Evolutionary conservation across 2,797 vertebrate species (phyloP), one percentile per base, ranked within the genome.

Genomic region (Serranus cabrilla): DNA sequence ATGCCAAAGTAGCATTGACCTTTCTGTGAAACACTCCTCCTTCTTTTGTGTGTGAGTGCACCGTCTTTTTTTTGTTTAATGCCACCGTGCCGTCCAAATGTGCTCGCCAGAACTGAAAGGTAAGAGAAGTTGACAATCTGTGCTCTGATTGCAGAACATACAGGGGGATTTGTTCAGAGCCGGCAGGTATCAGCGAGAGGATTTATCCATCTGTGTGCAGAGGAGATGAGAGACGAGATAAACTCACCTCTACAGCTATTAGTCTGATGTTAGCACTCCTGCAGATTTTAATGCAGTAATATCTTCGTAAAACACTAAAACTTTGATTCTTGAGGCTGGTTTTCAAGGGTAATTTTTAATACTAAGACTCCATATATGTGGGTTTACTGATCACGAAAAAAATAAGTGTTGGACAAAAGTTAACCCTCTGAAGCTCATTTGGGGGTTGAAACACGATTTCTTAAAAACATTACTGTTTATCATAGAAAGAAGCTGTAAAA

Each of bases 21-120:
- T 83, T 83, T 80, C 23, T 12, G 4, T 18, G 50, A 76, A 76
- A 56, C 63, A 56, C 76, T 69, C 40, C 34, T 49, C 31, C 59
- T 65, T 9, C 59, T 69, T 27, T 58, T 23, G 54, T 42, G 54
- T 43, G 12, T 42, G 49, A 83, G 61, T 21, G 20, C 51, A 42
- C 11, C 60, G 11, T 47, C 21, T 64, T 58, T 39, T 39, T 20
- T 34, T 20, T 42, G 3, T 49, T 61, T 12, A 13, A 77, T 57
- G 56, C 62, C 46, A 37, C 31, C 4, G 23, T 37, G 21, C 7
- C 11, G 46, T 52, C 40, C 59, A 43, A 17, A 74, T 42, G 52
- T 63, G 23, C 59, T 60, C 54, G n/a, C 2, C 52, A 9, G 18
- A 74, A 46, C 46, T 34, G 7, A 23, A 62, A 71, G 60, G 47